Evolutionary conservation across 2,113 vertebrate genomes (phyloP), one percentile per base, ranked within the genome.

Genomic region (Nothoprocta perdicaria): DNA sequence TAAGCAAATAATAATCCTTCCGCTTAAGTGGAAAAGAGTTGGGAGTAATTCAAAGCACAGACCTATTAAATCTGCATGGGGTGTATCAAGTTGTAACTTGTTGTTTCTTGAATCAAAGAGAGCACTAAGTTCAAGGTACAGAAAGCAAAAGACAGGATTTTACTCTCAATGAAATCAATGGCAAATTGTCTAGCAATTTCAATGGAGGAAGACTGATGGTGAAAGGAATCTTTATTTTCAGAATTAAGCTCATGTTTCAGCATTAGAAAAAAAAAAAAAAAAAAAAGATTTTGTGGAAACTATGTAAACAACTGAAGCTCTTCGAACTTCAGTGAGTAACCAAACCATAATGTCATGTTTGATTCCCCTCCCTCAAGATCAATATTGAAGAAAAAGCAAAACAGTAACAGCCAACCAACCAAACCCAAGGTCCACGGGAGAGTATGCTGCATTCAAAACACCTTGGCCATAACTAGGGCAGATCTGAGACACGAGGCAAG

Each of bases 311-410:
- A 63, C 81, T 91, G 68, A 69, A 68, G 46, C 57, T 89, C 58
- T 90, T 86, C 83, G 92, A 89, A 91, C 66, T 87, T 94, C 83
- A 95, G 57, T 84, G 72, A 87, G 48, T 87, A 80, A 72, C n/a
- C 57, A 53, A 93, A 95, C 84, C 68, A 62, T 63, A 79, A 38
- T 6, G 1, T 13, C 35, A 35, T 24, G 18, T 41, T 91, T 86
- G 71, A 78, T 74, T 77, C 26, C 29, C 52, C 80, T 86, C 26
- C 45, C 22, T 50, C 29, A 92, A 85, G 94, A 91, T 40, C 58
- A 90, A 6, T 65, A 81, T 79, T 87, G 88, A 67, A 76, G 50
- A 58, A 93, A 94, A 83, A 41, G 21, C 11, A 82, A 80, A 65
- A 23, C 31, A 50, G 10, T 48, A 67, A 91, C 62, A 58, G 4